Evolutionary conservation across 2,888 invertebrate species (phyloP).

Genomic region (Melanostoma mellinum): DNA sequence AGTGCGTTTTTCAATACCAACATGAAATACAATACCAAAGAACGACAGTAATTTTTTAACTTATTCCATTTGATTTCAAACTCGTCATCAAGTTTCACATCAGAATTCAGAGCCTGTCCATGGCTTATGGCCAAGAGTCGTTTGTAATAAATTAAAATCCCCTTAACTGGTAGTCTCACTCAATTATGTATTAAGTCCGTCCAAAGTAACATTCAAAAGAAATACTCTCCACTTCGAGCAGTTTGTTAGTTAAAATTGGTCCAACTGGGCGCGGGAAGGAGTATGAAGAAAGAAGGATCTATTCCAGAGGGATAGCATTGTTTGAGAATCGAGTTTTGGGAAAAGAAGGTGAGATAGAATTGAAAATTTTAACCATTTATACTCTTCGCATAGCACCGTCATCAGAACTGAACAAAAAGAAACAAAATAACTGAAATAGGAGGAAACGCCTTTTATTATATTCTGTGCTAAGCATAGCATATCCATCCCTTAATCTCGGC

Average conservation of each 20-base stretch:
- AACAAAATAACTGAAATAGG: background rate
- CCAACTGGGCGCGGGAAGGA: background rate
- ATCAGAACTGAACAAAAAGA: slow-evolving; percentile 3
- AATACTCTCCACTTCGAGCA: background rate
- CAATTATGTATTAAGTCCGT: slow-evolving; percentile 61
- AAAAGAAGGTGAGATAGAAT: slow-evolving; percentile 44
- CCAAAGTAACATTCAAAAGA: background rate
- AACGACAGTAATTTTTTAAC: background rate
- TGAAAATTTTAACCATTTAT: slow-evolving; percentile 59
- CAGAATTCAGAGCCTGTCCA: background rate
- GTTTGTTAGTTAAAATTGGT: slow-evolving; percentile 2
- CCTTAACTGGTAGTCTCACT: slow-evolving; percentile 78
- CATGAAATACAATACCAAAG: too few species aligned
- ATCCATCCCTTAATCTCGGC: slow-evolving; percentile 56
- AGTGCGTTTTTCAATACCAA: too few species aligned
- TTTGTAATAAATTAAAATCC: slow-evolving; percentile 80
- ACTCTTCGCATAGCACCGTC: slow-evolving; percentile 25
- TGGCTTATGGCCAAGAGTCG: slow-evolving; percentile 2
- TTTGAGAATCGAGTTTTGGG: slow-evolving; percentile 22
- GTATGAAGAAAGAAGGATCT: background rate
- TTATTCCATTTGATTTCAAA: slow-evolving; percentile 37
- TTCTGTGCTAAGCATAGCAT: slow-evolving; percentile 1
- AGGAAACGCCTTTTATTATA: slow-evolving; percentile 57
- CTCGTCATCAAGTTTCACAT: slow-evolving; percentile 25
- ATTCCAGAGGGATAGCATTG: slow-evolving; percentile 58